phyloP scores from a whole-genome alignment of 2,113 vertebrate genomes.

The Ivindomyrus marchei region DNA sequence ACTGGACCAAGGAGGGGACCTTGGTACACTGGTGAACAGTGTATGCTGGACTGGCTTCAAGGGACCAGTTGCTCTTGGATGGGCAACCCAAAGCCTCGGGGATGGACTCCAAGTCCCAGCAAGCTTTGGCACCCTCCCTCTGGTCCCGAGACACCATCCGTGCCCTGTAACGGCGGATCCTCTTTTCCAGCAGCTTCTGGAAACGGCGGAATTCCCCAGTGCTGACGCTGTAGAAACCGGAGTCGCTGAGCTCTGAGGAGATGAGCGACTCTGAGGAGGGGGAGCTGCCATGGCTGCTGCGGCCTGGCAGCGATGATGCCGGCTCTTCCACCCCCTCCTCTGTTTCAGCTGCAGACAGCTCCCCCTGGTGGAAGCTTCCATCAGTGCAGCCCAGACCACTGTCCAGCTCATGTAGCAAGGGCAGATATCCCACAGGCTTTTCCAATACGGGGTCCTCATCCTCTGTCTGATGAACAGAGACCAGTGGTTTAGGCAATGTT shows the following conservation, averaged over 20 bases:
- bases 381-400: conserved; percentile 48
- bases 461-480: conserved; percentile 36
- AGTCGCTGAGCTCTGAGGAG: conserved; percentile 51
- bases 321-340: conserved; percentile 35
- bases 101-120: conserved; percentile 62
- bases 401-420: conserved; percentile 46
- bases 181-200: conserved; percentile 47
- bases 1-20: conserved; percentile 54
- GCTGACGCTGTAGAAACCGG: conserved; percentile 53
- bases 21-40: conserved; percentile 42
- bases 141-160: conserved; percentile 34
- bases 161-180: conserved; percentile 33
- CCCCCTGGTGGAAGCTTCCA: conserved; percentile 39
- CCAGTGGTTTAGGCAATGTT: background rate
- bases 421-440: conserved; percentile 37
- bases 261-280: conserved; percentile 46
- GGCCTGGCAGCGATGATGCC: conserved; percentile 41
- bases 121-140: conserved; percentile 24
- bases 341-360: conserved; percentile 47
- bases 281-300: conserved; percentile 45
- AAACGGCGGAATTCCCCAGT: conserved; percentile 48
- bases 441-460: conserved; percentile 34
- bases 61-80: background rate
- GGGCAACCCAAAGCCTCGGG: conserved; percentile 43
- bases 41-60: background rate